Evolutionary conservation across 2,888 invertebrate genomes (phyloP), one percentile per base, ranked within the genome.

Genomic region (Dioctria linearis): DNA sequence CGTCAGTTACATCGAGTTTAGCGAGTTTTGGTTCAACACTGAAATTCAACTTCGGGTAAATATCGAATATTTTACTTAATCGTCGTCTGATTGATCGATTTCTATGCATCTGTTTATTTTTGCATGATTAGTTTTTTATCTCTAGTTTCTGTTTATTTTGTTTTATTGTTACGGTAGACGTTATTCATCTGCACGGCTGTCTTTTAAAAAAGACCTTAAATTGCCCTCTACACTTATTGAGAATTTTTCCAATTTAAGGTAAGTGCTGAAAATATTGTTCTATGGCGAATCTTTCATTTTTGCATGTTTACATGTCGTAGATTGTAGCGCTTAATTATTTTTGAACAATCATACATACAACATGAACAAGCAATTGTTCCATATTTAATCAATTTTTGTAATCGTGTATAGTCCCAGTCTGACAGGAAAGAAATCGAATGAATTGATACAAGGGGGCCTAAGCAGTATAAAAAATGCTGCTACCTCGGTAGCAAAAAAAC

Each of bases 401-500:
- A 49, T 49, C 51, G 8, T 61, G 6, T 37, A 25, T 90, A 96
- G 96, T 87, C 94, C 96, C 76, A 94, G 94, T 85, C 91, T 96
- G 88, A 94, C 95, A 57, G 94, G 95, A 65, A 96, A 96, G 89
- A 96, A 96, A 87, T 96, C 96, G 5, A 96, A 95, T 87, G 96
- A 96, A 89, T 90, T 96, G 63, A 91, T 96, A 71, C 94, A 96
- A 89, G 96, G 96, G 82, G 95, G 96, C 59, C 90, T 96, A 61
- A 96, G 95, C 87, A 95, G 95, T 85, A 91, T 97, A 57, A 96
- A 96, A 87, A 95, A 94, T 11, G 96, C 95, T 0, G 96, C 96
- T 0, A 96, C 93, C 2, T 94, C 94, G 59, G 93, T 97, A 87
- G 96, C 93, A 39, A 96, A 96, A 86, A 96, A 96, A 86, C 93